Evolutionary conservation across 2,888 invertebrate genomes (phyloP).

Genomic region (Philhelius pedissequus): DNA sequence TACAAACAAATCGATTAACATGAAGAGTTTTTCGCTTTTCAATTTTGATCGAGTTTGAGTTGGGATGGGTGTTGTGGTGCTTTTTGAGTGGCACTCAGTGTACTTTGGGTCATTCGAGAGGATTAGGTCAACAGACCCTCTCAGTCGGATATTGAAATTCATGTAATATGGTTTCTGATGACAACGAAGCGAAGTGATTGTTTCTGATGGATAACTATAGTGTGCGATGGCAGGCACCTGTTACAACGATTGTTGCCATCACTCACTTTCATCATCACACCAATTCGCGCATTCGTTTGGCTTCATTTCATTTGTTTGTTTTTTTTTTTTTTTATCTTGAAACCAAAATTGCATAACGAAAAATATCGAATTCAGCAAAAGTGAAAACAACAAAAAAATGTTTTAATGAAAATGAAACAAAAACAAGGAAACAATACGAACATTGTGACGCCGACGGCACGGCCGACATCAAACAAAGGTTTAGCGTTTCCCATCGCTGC

Average conservation of each 20-base stretch:
- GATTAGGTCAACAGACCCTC: conserved; percentile 39
- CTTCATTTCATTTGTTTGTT: not conserved
- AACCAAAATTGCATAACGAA: conserved; percentile 44
- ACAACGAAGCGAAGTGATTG: too few species aligned
- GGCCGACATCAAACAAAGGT: conserved; percentile 37
- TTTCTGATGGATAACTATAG: too few species aligned
- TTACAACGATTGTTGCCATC: not conserved
- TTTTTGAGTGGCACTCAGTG: conserved; percentile 16
- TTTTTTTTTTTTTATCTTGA: not conserved
- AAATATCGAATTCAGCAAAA: conserved; percentile 38
- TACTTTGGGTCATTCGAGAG: conserved; percentile 31
- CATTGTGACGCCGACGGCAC: not conserved
- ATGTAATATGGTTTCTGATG: not conserved
- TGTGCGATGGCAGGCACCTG: conserved; percentile 15
- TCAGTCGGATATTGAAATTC: conserved; percentile 27
- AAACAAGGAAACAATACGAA: conserved; percentile 52
- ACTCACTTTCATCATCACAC: not conserved
- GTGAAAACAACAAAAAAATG: conserved; percentile 9
- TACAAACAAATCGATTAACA: conserved; percentile 39
- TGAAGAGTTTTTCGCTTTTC: conserved; percentile 21
- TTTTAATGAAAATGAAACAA: conserved; percentile 28
- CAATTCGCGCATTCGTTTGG: not conserved
- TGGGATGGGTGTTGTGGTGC: not conserved
- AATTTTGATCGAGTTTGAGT: conserved; percentile 8
- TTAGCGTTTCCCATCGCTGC: conserved; percentile 44